Conservation (phyloP, 2,113 vertebrate species). For the Dicentrarchus labrax region DNA sequence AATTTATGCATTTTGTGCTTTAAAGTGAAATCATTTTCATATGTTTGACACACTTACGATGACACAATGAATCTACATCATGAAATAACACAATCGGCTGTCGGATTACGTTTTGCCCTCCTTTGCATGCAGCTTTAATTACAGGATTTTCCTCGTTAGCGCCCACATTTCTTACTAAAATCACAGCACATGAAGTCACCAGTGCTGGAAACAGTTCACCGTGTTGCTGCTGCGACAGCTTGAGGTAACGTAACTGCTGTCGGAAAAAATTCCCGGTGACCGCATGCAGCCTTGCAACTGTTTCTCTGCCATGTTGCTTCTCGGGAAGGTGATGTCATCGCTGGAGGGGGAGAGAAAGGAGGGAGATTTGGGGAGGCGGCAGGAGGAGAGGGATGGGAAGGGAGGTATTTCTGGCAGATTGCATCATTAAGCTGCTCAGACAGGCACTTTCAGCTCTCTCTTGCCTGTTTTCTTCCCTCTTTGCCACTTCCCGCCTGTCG, state of each 20-base stretch:
- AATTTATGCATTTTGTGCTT: neutral
- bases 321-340: slow-evolving; percentile 76
- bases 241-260: slow-evolving; percentile 35
- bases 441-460: slow-evolving; percentile 52
- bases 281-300: slow-evolving; percentile 45
- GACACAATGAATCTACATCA: neutral
- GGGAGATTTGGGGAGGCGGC: neutral
- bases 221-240: slow-evolving; percentile 2
- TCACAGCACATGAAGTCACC: slow-evolving; percentile 6
- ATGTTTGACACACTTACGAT: neutral
- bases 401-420: slow-evolving; percentile 62
- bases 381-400: neutral
- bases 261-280: slow-evolving; percentile 29
- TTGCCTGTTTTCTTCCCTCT: slow-evolving; percentile 31
- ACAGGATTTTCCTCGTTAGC: neutral
- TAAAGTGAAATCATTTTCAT: neutral
- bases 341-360: slow-evolving; percentile 22
- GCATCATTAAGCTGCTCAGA: slow-evolving; percentile 75
- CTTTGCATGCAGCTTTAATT: neutral
- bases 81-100: neutral
- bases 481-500: slow-evolving; percentile 15
- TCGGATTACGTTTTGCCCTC: neutral
- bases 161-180: neutral
- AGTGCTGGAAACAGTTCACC: neutral
- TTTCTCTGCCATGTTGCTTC: slow-evolving; percentile 56